Evolutionary conservation across 2,888 invertebrate species (phyloP).

Genomic region (Latrodectus hesperus): DNA sequence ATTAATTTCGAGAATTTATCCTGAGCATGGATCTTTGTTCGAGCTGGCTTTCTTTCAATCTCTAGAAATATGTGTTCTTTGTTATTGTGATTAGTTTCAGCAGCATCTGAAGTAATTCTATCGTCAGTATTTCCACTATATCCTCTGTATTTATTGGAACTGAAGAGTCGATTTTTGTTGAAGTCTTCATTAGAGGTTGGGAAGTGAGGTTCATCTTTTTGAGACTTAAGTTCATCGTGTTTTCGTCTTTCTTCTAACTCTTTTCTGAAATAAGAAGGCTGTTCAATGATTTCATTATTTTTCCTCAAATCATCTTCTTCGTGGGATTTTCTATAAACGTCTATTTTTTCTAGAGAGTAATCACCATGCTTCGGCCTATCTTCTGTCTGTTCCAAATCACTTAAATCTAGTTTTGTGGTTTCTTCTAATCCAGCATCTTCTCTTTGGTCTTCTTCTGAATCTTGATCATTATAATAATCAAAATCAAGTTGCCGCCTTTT

Average conservation of each 20-base stretch:
- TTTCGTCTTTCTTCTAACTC: neutral
- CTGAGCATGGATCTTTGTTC: neutral
- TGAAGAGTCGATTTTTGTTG: neutral
- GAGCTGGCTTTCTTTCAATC: neutral
- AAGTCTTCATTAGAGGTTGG: neutral
- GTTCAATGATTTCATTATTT: no score
- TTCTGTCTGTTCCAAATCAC: neutral
- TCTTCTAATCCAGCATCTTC: neutral
- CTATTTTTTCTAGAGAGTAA: neutral
- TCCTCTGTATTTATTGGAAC: neutral
- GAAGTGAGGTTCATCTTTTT: neutral
- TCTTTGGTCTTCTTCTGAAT: neutral
- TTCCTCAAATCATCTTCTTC: no score
- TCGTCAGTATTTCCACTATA: neutral
- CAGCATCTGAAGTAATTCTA: neutral
- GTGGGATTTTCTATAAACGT: no score
- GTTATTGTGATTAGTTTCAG: no score
- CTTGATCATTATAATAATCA: neutral
- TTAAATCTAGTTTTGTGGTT: neutral
- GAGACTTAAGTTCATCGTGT: neutral
- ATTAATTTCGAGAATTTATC: constrained; percentile 27
- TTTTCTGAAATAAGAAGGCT: no score
- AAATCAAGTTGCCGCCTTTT: neutral
- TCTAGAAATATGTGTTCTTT: neutral
- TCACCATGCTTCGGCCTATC: neutral